These are phyloP conservation scores for Ondatra zibethicus DNA, from an alignment of 2,113 vertebrate genomes.

Conservation along the genomic window DNA sequence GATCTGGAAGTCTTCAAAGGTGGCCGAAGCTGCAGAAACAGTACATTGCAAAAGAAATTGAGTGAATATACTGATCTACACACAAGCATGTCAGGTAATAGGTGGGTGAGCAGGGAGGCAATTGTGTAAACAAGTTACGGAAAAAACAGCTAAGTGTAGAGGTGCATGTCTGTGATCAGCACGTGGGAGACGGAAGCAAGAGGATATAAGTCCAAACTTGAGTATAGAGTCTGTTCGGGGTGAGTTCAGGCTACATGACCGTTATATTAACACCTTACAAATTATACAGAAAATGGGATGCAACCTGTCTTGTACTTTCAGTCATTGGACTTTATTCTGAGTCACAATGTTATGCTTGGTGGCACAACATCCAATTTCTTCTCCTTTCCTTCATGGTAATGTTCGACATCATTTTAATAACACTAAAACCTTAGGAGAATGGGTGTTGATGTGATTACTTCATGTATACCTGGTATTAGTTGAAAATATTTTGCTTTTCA, in stretches of 20 bases:
- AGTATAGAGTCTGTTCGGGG: neutral
- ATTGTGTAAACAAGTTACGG: neutral
- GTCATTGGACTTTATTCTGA: neutral
- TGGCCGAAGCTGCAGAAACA: slow-evolving; percentile 92
- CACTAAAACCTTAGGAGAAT: neutral
- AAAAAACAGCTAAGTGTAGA: neutral
- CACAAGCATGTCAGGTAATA: neutral
- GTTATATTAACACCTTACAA: neutral
- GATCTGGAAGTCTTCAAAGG: slow-evolving; percentile 98
- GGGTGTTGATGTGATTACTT: neutral
- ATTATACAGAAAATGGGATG: neutral
- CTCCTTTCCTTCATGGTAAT: neutral
- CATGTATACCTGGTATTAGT: neutral
- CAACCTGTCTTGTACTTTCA: neutral
- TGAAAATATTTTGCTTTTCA: slow-evolving; percentile 10
- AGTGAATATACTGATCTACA: neutral
- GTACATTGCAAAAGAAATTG: slow-evolving; percentile 26
- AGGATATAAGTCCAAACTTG: neutral
- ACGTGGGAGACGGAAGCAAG: neutral
- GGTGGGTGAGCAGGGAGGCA: neutral
- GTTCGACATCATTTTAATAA: neutral
- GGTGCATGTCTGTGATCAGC: neutral
- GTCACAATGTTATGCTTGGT: neutral
- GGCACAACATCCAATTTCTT: neutral
- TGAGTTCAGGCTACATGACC: neutral